Evolutionary conservation across 37 sponge, comb jelly and placozoan species (phyloP), one percentile per base, ranked within the genome.

Genomic region (Cladorhizidae sp.): DNA sequence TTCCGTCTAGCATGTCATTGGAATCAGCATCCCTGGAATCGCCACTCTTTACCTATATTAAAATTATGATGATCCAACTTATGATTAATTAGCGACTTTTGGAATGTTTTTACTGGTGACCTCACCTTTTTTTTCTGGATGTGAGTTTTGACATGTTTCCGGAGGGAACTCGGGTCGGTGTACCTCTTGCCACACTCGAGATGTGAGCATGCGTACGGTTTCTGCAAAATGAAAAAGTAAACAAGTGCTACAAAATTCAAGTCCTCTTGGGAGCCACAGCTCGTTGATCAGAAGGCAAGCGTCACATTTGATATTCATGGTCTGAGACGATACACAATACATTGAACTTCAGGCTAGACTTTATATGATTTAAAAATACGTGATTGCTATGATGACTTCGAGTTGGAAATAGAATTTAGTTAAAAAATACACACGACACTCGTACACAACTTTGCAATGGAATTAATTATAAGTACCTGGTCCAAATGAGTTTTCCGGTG

Each of bases 101-200:
- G n/a, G n/a, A n/a, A n/a, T n/a, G n/a, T n/a, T n/a, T n/a, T n/a
- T n/a, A n/a, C n/a, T n/a, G n/a, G n/a, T n/a, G n/a, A 26, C 11
- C n/a, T 25, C 65, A 87, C 91, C 86, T 87, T 92, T 70, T 92
- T 95, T 62, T 70, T 79, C 26, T 79, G 83, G 25, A 72, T 25
- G 82, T 96, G 97, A 37, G 90, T 91, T 63, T 88, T 85, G 28
- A 85, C 72, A 68, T 96, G 97, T 71, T 96, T 96, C 33, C 97
- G 81, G 29, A 96, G 85, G 21, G 97, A 96, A 58, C 94, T 93
- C 0, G 97, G 97, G 69, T 96, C 97, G 31, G 97, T 96, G 92
- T 96, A 96, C 22, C 91, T 74, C 73, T 96, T 96, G 29, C 76
- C 58, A 78, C 97, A 96, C n/a, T 89, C 94, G 26, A 92, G 92